Evolutionary conservation across 2,797 vertebrate genomes (phyloP), one percentile per base, ranked within the genome.

Genomic region (Sebastes iracundus): DNA sequence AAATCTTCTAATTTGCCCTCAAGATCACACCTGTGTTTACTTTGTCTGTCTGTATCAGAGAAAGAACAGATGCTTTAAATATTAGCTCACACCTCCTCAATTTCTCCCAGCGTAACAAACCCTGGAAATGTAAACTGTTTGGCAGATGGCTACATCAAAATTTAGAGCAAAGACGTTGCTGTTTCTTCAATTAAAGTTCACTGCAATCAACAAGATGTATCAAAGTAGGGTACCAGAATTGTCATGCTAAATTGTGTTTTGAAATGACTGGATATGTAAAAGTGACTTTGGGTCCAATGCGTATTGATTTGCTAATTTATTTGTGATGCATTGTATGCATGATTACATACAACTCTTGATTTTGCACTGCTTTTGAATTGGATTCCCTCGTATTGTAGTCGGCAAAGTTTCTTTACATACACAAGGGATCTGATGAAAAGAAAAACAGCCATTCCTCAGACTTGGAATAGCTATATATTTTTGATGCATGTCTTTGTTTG

Each of bases 401-500:
- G 42, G 53, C 73, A 72, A 61, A n/a, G 66, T 79, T 83, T 71
- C 46, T 55, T 69, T 67, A 70, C 62, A 72, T 52, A 82, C 67
- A 85, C 86, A 66, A 46, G 53, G 73, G 67, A 66, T 75, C 46
- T 56, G 82, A 88, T 88, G 80, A 85, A 85, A 82, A 79, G n/a
- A 66, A 83, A 86, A 88, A 77, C 7, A 84, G 58, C 33, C 30
- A 81, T 90, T 92, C 72, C 58, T 83, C 80, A 72, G 64, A 79
- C 76, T 80, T 86, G 67, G 84, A 87, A 86, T 66, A 84, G 84
- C 68, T 58, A 79, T 80, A 90, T 92, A 85, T 90, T 85, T 90
- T 77, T 93, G 88, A 92, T 92, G 77, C 87, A 91, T 90, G 83
- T 81, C 87, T 90, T 92, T 90, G 88, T 92, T 91, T 90, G 87